phyloP scores from a whole-genome alignment of 2,797 vertebrate genomes.

The Helicolenus hilgendorfi region DNA sequence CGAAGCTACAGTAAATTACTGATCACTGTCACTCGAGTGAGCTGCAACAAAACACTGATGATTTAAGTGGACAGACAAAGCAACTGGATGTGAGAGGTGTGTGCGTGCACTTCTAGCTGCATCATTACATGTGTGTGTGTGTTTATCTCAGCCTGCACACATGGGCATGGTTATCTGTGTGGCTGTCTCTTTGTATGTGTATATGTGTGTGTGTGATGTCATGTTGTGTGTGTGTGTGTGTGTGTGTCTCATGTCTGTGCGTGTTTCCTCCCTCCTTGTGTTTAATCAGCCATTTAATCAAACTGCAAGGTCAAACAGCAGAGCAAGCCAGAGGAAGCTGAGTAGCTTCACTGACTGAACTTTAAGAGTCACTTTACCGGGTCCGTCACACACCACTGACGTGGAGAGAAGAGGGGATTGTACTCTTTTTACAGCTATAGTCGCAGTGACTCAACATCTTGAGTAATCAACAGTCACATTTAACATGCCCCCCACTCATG shows the following conservation, averaged over 20 bases:
- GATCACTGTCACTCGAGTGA: constrained; percentile 40
- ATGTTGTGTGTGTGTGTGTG: background rate
- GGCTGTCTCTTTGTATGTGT: background rate
- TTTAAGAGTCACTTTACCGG: constrained; percentile 11
- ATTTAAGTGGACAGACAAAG: constrained; percentile 32
- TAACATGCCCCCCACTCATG: background rate
- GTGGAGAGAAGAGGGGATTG: background rate
- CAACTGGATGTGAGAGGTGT: background rate
- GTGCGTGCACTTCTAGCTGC: background rate
- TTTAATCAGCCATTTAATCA: constrained; percentile 75
- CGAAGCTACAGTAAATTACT: constrained; percentile 16
- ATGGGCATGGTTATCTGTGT: constrained; percentile 1
- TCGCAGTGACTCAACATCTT: background rate
- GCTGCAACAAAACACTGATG: constrained; percentile 35
- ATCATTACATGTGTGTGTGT: constrained; percentile 6
- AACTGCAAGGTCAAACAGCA: constrained; percentile 61
- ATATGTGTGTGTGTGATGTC: background rate
- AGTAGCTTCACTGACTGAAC: constrained; percentile 18
- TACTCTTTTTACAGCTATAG: background rate
- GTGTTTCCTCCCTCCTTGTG: constrained; percentile 23
- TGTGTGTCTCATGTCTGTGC: background rate
- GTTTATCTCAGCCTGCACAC: constrained; percentile 1
- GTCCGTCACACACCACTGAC: constrained; percentile 18
- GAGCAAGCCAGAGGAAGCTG: constrained; percentile 8
- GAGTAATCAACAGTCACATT: background rate